A percentile compares a stretch with the other conserved stretches of the same genome.
Evolutionary conservation across 2,113 vertebrate species (phyloP).

Genomic region (Xiphophorus hellerii): DNA sequence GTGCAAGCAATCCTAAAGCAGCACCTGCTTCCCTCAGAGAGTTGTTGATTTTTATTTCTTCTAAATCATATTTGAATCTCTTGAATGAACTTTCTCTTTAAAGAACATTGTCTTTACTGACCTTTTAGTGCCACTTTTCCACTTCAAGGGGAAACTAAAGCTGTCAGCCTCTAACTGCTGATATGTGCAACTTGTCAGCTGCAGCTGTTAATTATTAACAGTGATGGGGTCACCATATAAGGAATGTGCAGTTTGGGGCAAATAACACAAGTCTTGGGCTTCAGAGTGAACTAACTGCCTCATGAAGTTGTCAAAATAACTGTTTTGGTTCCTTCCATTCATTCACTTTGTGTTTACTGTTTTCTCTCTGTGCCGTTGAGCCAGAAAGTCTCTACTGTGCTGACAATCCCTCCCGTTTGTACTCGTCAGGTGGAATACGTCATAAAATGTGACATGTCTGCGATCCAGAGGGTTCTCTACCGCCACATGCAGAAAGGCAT

Average conservation of each 20-base stretch:
- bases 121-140: not conserved
- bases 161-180: not conserved
- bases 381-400: not conserved
- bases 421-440: conserved; percentile 94
- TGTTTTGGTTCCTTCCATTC: not conserved
- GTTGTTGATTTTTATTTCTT: not conserved
- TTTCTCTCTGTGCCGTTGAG: not conserved
- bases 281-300: not conserved
- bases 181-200: not conserved
- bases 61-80: not conserved
- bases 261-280: not conserved
- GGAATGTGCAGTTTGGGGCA: not conserved
- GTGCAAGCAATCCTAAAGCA: not conserved
- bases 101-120: not conserved
- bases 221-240: not conserved
- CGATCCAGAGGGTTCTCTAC: conserved; percentile 96
- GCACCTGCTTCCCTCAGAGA: not conserved
- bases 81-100: not conserved
- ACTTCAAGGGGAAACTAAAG: not conserved
- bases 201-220: conserved; percentile 3
- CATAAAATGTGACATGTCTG: conserved; percentile 98
- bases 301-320: not conserved
- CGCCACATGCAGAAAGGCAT: conserved; percentile 99
- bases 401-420: not conserved
- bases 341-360: not conserved